Base-by-base conservation (phyloP, 2,888 invertebrate species). In the Tricholauxania praeusta region DNA sequence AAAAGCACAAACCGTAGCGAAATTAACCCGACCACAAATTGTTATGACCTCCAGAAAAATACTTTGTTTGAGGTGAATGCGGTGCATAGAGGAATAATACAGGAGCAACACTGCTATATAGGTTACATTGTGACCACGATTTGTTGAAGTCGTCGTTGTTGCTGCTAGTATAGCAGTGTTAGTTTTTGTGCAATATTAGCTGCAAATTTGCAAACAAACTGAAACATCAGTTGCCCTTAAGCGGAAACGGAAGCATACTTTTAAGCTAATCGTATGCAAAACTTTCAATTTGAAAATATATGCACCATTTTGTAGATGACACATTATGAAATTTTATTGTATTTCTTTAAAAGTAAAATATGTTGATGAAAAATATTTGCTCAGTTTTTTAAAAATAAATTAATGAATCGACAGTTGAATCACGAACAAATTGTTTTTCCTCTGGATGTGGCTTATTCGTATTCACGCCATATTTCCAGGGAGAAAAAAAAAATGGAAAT, bases 251-350 rank as follows among this genome's bases (percentile, higher is more conserved):
- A 70, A 69, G 60, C 71, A 64, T 67, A 66, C 72, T 72, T 66
- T 72, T 72, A 69, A 55, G 19, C 68, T 71, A 74, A 74, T 74
- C 72, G 72, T 71, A 76, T 74, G 76, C 72, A 65, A 64, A 65
- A 76, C 66, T 63, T 71, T 68, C 74, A 71, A 19, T 74, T 39
- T 4, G 19, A 47, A 72, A 74, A 75, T 64, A 52, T 74, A 49
- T 48, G 49, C n/a, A 51, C 6, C 1, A n/a, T 69, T 53, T 32
- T 66, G 65, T 47, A 12, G 8, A 19, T 7, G 47, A 19, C 28
- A 49, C 10, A 39, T 39, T 10, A 39, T 39, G 39, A 10, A 39
- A 10, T 7, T 39, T 39, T 1, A 39, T 4, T 39, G 39, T 2
- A 39, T 7, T 5, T 39, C 39, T 8, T 39, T 39, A 39, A 39